Evolutionary conservation across 2,888 invertebrate species (phyloP).

Genomic region (Andrena minutula): DNA sequence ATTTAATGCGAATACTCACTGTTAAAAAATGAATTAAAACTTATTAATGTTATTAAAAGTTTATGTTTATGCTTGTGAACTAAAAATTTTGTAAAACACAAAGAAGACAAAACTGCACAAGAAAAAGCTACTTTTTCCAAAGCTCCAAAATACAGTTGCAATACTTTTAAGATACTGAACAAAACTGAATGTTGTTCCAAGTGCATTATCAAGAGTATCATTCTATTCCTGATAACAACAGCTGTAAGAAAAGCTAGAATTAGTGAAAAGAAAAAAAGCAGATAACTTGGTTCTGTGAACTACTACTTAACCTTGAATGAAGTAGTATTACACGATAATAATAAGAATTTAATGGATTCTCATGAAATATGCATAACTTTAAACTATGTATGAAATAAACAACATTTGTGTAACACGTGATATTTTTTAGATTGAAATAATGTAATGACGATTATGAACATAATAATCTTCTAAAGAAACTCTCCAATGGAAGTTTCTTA

Average conservation of each 20-base stretch:
- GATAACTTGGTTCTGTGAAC: constrained; percentile 43
- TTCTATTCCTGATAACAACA: constrained; percentile 62
- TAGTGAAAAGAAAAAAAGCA: constrained; percentile 42
- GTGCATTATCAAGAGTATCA: constrained; percentile 63
- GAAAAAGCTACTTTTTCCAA: not conserved
- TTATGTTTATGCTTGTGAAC: too few species aligned
- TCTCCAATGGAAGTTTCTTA: not conserved
- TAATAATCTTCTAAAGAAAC: not conserved
- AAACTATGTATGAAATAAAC: not conserved
- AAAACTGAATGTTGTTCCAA: constrained; percentile 39
- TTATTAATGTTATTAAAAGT: too few species aligned
- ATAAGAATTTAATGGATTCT: not conserved
- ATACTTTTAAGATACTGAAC: constrained; percentile 39
- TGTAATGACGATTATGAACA: not conserved
- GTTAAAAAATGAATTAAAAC: too few species aligned
- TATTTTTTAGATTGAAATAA: not conserved
- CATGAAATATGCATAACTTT: not conserved
- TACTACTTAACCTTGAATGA: constrained; percentile 9
- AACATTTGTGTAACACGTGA: not conserved
- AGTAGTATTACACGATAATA: not conserved
- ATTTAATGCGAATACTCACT: too few species aligned
- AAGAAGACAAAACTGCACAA: too few species aligned
- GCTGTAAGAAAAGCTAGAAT: constrained; percentile 62
- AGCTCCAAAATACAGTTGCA: constrained; percentile 2
- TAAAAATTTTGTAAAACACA: too few species aligned